These are phyloP conservation scores for Muricea muricata DNA, from an alignment of 92 coral and sea anemone species.

Conservation along the genomic window DNA sequence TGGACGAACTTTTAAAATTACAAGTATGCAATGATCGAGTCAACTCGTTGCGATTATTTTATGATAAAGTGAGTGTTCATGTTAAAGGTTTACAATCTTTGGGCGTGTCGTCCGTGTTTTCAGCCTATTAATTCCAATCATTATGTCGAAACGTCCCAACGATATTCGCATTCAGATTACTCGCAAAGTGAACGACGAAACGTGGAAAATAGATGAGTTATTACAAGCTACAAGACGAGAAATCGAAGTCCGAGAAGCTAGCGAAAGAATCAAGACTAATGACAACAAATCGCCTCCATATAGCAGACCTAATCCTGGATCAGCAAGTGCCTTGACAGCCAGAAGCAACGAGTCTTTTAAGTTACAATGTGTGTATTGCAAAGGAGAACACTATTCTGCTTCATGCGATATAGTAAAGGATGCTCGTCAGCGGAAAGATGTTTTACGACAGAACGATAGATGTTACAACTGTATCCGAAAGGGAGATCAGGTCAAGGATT, in stretches of 20 bases:
- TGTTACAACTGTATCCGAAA: slow-evolving; percentile 15
- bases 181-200: neutral
- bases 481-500: slow-evolving; percentile 11
- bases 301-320: neutral
- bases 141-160: slow-evolving; percentile 10
- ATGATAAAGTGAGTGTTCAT: neutral
- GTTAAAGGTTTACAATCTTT: neutral
- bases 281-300: neutral
- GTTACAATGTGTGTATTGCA: slow-evolving; percentile 22
- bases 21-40: neutral
- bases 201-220: slow-evolving; percentile 9
- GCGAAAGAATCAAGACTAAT: neutral
- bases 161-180: slow-evolving; percentile 13
- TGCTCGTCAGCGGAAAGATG: neutral
- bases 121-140: neutral
- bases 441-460: slow-evolving; percentile 1
- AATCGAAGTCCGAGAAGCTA: slow-evolving; percentile 11
- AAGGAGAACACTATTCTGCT: slow-evolving; percentile 7
- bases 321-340: neutral
- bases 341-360: neutral
- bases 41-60: neutral
- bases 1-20: slow-evolving; percentile 5
- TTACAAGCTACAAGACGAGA: neutral
- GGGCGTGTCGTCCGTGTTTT: neutral
- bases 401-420: neutral